Evolutionary conservation across 2,113 vertebrate species (phyloP).

Genomic region (Chitala chitala): DNA sequence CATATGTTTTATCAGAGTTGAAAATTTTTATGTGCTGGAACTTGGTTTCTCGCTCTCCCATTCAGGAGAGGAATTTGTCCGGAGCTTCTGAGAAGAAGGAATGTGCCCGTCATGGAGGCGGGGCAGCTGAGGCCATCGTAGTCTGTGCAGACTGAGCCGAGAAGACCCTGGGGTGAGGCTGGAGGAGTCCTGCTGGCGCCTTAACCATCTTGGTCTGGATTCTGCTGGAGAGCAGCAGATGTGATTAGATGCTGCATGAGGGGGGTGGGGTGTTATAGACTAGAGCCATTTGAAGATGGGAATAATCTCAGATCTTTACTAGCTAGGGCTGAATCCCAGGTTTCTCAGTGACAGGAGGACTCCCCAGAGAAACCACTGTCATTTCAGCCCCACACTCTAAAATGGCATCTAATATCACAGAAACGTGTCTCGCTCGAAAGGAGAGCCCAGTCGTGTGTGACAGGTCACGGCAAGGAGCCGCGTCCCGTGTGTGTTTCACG

Average conservation of each 20-base stretch:
- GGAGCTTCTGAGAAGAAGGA: background rate
- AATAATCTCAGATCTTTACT: background rate
- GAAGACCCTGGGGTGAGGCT: conserved; percentile 6
- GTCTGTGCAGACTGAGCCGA: background rate
- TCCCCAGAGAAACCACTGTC: background rate
- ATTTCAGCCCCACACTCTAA: background rate
- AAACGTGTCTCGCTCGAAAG: background rate
- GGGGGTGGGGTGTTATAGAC: background rate
- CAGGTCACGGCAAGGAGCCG: background rate
- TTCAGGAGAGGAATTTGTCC: background rate
- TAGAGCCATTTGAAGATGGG: background rate
- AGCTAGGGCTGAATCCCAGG: background rate
- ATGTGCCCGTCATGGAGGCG: conserved; percentile 9
- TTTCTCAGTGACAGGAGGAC: background rate
- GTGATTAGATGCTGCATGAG: background rate
- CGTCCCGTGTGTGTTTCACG: too few species aligned
- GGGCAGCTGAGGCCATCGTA: conserved; percentile 1
- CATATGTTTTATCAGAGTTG: too few species aligned
- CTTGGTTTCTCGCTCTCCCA: background rate
- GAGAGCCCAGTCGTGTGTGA: background rate
- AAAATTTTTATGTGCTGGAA: background rate
- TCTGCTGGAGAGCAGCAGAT: background rate
- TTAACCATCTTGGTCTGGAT: too few species aligned
- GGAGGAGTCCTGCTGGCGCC: background rate
- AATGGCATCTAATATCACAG: background rate